Evolutionary conservation across 2,113 vertebrate genomes (phyloP).

Genomic region (Balaenoptera acutorostrata): DNA sequence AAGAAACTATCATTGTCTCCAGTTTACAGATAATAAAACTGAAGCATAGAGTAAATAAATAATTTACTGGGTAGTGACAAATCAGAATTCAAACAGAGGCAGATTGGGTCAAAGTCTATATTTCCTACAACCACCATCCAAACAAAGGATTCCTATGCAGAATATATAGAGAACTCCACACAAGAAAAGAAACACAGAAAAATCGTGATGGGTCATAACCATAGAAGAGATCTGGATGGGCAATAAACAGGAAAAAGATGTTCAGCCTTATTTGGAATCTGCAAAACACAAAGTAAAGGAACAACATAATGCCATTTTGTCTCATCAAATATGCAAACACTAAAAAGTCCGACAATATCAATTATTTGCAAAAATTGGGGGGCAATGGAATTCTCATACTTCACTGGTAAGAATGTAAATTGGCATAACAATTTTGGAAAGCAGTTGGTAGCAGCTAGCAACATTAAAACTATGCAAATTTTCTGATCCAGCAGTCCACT

Average conservation of each 20-base stretch:
- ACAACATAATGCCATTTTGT: neutral
- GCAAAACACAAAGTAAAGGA: neutral
- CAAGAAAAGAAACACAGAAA: neutral
- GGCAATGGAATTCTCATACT: neutral
- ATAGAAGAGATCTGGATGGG: neutral
- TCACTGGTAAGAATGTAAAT: neutral
- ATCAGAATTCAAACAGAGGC: neutral
- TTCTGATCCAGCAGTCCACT: neutral
- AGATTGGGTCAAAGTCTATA: neutral
- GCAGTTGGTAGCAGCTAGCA: neutral
- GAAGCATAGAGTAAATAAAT: neutral
- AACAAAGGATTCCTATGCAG: conserved; percentile 1
- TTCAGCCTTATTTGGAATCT: neutral
- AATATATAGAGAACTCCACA: neutral
- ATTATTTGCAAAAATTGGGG: neutral
- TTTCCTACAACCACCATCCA: neutral
- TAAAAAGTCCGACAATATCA: neutral
- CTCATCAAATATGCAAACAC: neutral
- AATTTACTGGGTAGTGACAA: neutral
- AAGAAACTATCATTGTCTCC: neutral
- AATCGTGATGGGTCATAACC: neutral
- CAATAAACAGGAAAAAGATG: neutral
- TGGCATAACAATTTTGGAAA: neutral
- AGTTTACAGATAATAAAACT: conserved; percentile 1
- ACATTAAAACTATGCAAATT: conserved; percentile 30